These are phyloP conservation scores for Caenorhabditis remanei DNA, from an alignment of 1,140 invertebrate species.

Conservation along the genomic window DNA sequence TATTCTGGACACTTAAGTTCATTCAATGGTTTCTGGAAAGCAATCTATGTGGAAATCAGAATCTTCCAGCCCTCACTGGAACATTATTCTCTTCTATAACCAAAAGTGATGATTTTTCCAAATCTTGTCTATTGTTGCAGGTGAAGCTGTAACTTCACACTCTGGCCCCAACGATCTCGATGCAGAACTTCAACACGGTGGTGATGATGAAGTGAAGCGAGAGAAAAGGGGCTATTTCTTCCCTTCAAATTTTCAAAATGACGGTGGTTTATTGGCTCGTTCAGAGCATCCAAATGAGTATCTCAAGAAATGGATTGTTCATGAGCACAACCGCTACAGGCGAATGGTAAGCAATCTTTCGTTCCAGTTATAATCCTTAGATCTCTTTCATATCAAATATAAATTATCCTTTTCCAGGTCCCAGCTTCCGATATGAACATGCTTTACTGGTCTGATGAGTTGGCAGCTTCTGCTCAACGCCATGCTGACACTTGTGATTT, in stretches of 20 bases:
- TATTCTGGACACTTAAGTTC: neutral
- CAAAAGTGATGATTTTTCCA: too few relatives aligned
- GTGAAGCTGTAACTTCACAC: constrained; percentile 69
- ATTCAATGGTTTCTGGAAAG: neutral
- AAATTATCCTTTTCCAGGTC: constrained; percentile 67
- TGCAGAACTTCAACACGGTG: neutral
- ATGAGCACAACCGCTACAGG: constrained; percentile 75
- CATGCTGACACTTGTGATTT: constrained; percentile 78
- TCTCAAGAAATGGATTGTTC: constrained; percentile 71
- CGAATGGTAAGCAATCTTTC: constrained; percentile 71
- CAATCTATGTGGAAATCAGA: too few relatives aligned
- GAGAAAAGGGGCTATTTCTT: constrained; percentile 69
- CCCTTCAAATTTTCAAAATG: constrained; percentile 49
- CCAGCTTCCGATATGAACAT: constrained; percentile 77
- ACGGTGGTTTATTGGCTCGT: constrained; percentile 62
- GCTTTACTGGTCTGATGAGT: constrained; percentile 77
- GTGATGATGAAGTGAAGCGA: constrained; percentile 54
- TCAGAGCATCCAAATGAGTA: constrained; percentile 72
- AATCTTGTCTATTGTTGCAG: neutral
- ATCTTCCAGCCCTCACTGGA: too few relatives aligned
- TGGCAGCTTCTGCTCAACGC: constrained; percentile 75
- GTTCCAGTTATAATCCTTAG: neutral
- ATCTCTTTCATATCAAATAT: too few relatives aligned
- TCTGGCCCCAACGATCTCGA: constrained; percentile 69
- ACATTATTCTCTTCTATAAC: too few relatives aligned